Conservation (phyloP, 2,113 vertebrate species). For the Anas platyrhynchos region DNA sequence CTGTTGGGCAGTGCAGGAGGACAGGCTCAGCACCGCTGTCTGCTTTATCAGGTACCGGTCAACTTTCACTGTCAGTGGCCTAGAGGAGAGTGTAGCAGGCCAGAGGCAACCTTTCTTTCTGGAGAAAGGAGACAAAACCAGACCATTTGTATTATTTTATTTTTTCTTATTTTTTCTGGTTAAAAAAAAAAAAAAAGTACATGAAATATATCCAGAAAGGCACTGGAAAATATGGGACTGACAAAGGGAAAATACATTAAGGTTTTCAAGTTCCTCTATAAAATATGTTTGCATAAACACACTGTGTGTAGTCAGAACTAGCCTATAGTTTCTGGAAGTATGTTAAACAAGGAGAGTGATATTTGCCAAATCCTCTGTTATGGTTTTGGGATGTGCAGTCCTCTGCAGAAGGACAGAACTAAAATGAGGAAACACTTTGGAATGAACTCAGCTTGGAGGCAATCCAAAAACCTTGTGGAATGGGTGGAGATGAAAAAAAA, state of each 20-base stretch:
- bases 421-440: conserved; percentile 58
- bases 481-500: conserved; percentile 23
- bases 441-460: conserved; percentile 50
- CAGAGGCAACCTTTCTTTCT: not conserved
- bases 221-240: not conserved
- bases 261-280: conserved; percentile 40
- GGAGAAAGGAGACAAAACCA: not conserved
- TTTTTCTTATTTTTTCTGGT: not conserved
- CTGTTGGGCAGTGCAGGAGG: not conserved
- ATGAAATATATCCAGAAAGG: not conserved
- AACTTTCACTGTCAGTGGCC: not conserved
- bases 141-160: not conserved
- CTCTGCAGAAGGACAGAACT: conserved; percentile 52
- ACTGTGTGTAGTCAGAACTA: conserved; percentile 34
- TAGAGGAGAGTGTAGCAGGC: not conserved
- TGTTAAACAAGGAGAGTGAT: conserved; percentile 56
- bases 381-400: conserved; percentile 47
- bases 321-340: conserved; percentile 35
- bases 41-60: not conserved
- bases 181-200: not conserved
- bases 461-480: conserved; percentile 56
- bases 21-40: not conserved
- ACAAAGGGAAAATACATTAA: conserved; percentile 20
- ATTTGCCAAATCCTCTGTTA: conserved; percentile 58
- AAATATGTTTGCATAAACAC: conserved; percentile 47